Conservation (phyloP, 2,113 vertebrate genomes). For the Colistium nudipinnis region DNA sequence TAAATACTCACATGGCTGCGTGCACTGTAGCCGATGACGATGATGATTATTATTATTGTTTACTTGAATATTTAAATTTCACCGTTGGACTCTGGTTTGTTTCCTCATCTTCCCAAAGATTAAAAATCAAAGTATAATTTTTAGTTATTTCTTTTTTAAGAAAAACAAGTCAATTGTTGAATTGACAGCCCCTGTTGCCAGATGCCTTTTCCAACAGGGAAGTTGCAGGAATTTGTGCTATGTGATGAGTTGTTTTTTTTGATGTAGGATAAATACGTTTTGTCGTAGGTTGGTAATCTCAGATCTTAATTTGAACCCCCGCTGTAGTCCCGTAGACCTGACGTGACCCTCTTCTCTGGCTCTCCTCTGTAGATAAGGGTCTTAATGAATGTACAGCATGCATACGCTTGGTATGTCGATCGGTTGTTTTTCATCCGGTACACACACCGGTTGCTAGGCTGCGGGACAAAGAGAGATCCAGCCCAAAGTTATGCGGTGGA, state of each 20-base stretch:
- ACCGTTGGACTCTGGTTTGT: not conserved
- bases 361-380: conserved; percentile 54
- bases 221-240: conserved; percentile 40
- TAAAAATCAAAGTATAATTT: not conserved
- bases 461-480: conserved; percentile 67
- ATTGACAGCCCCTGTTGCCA: conserved; percentile 27
- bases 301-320: conserved; percentile 56
- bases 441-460: conserved; percentile 71
- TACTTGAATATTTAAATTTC: not conserved
- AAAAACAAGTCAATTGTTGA: conserved; percentile 23
- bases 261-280: conserved; percentile 25
- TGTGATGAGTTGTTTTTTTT: conserved; percentile 44
- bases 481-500: conserved; percentile 47
- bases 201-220: conserved; percentile 38
- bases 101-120: not conserved
- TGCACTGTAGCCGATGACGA: not conserved
- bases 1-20: not conserved
- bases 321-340: conserved; percentile 41
- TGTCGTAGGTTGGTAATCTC: conserved; percentile 39
- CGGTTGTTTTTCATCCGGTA: conserved; percentile 65
- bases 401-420: conserved; percentile 36
- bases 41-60: not conserved
- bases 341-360: conserved; percentile 43
- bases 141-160: too few species aligned
- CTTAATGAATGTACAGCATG: conserved; percentile 57